Evolutionary conservation across 2,797 vertebrate species (phyloP), one percentile per base, ranked within the genome.

Genomic region (Oophaga sylvatica): DNA sequence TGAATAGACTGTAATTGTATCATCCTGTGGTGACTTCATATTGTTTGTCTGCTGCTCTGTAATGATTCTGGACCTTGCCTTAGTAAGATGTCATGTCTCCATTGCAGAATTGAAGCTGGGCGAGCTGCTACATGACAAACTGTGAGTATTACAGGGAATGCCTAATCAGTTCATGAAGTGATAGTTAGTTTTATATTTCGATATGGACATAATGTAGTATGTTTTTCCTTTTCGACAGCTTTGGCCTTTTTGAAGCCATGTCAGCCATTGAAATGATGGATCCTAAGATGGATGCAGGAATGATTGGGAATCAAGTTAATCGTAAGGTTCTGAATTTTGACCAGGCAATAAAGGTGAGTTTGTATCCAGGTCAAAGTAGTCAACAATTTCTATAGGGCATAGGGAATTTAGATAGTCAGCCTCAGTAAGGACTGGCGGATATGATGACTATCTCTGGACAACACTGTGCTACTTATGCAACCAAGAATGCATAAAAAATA

Each of bases 231-330:
- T 22, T 84, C 29, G 9, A 76, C 35, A 99, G 98, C 87, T 99
- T 99, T 94, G 98, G 98, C 83, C 95, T 99, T 87, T 99, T 99
- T 94, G 98, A 99, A 95, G 98, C 98, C 77, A 99, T 99, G 98
- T 99, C 98, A 88, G 98, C 98, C 87, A 99, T 99, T 92, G 98
- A 99, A 95, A 99, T 99, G 98, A 99, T 99, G 98, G 98, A 99
- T 94, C 98, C 98, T 17, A 99, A 99, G 92, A 99, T 99, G 98
- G 98, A 99, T 89, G 98, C 98, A 63, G 98, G 98, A 85, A 99
- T 99, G 98, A 99, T 99, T 89, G 98, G 98, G 91, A 99, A 99
- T 92, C 98, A 99, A 92, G 98, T 99, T 92, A 99, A 99, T 92
- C 95, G 98, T 87, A 99, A 99, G 92, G 97, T 99, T 91, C 97